Evolutionary conservation across 2,113 vertebrate genomes (phyloP), one percentile per base, ranked within the genome.

Genomic region (Platichthys stellatus): DNA sequence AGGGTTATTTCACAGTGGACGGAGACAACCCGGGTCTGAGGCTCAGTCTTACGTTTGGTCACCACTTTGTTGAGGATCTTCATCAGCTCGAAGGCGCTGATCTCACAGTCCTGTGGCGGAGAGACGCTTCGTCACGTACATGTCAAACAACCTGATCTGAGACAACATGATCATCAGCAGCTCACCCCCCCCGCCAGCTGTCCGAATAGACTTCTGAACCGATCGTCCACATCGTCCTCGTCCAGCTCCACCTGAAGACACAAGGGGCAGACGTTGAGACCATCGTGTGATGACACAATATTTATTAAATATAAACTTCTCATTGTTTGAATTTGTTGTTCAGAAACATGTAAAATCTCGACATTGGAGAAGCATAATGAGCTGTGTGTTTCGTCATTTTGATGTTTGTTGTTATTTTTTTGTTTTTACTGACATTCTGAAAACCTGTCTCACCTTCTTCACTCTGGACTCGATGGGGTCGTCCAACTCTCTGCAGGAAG

Each of bases 401-500:
- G 35, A 38, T 38, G 8, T 35, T 35, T 38, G 9, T 40, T 40
- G 40, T 40, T 40, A 2, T 40, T 40, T 3, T 10, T 40, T 12
- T 11, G 12, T 10, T 13, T 12, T 40, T 40, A 10, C 11, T 12
- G 40, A 13, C 40, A 10, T 3, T 40, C 40, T 40, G 10, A 12
- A 13, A 40, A 10, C 40, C 40, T 40, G 7, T 64, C 23, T 75
- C 67, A 95, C 96, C 94, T 96, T 93, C 1, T 94, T 85, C 18
- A 92, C 93, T 8, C 88, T 88, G 80, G 83, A 93, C 84, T 93
- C 84, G 0, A 95, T 76, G 6, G 90, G 80, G 56, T 94, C 90
- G 26, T 94, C 94, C 69, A 95, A 81, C 78, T 94, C 90, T 86
- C 96, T 96, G 87, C 74, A 87, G 83, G 15, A 21, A 68, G 28